Base-by-base conservation (phyloP, 1,140 invertebrate species). In the Myzus persicae region DNA sequence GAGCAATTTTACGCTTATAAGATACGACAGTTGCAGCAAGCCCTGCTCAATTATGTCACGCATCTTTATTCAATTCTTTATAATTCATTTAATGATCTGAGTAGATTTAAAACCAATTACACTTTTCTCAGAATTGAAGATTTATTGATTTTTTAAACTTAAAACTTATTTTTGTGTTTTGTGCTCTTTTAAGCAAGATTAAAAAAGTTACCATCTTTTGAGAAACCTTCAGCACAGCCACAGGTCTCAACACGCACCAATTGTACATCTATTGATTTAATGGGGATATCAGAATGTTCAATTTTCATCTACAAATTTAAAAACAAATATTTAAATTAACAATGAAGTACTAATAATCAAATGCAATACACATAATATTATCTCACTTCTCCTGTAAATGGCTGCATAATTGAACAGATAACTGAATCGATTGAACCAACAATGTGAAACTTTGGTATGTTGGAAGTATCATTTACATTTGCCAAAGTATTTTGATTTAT, bases 201-300 rank as follows among this genome's bases (percentile, higher is more conserved):
- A 90, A 31, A 87, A 40, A 89, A 94, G 4, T 95, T 96, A 98
- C 98, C 97, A 96, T 99, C 98, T 96, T 97, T 97, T 9, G 98
- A 97, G 95, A 98, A 99, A 84, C 98, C 99, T 95, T 99, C 99
- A 1, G 98, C 97, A 96, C 98, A 99, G 76, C 98, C 99, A 95
- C 98, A 99, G 0, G 98, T 99, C 95, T 99, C 99, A 6, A 99
- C 98, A 88, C 99, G 96, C 1, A 99, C 98, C 85, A 99, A 96
- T 95, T 99, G 99, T 93, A 99, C 95, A 95, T 99, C 99, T 93
- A 99, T 97, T 2, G 98, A 99, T 95, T 98, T 98, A 90, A 99
- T 98, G 4, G 97, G 96, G 54, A 97, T 96, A 94, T 97, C 97
- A 94, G 97, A 98, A 92, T 96, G 95, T 95, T 98, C 97, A 36